These are phyloP conservation scores for Girardia tigrina DNA, from an alignment of 2,888 invertebrate genomes.

Conservation along the genomic window DNA sequence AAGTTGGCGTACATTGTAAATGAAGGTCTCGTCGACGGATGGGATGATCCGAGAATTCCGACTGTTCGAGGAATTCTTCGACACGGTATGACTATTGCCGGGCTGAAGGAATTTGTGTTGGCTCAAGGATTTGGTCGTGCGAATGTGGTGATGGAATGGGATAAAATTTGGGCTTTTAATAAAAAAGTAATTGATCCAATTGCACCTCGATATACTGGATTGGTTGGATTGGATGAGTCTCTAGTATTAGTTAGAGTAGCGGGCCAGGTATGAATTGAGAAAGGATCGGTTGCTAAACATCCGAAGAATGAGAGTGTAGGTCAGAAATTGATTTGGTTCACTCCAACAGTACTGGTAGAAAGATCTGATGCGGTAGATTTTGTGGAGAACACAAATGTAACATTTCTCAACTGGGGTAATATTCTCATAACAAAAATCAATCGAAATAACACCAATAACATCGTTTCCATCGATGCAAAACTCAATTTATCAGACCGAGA, in stretches of 20 bases:
- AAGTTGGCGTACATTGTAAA: constrained; percentile 96
- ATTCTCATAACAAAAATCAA: constrained; percentile 68
- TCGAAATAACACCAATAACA: constrained; percentile 53
- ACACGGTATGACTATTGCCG: constrained; percentile 91
- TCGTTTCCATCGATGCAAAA: constrained; percentile 61
- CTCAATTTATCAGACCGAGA: constrained; percentile 77
- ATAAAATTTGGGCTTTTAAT: constrained; percentile 98
- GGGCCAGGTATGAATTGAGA: constrained; percentile 53
- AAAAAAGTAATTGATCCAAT: constrained; percentile 95
- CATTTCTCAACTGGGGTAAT: constrained; percentile 97
- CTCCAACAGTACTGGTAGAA: constrained; percentile 69
- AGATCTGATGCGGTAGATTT: constrained; percentile 69
- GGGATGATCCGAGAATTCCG: constrained; percentile 97
- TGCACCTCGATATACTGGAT: constrained; percentile 76
- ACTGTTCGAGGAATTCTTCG: constrained; percentile 89
- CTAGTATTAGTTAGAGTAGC: constrained; percentile 58
- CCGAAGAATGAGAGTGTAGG: constrained; percentile 55
- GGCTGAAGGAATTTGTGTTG: constrained; percentile 82
- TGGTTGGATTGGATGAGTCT: constrained; percentile 55
- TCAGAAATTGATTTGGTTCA: constrained; percentile 60
- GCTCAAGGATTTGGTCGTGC: constrained; percentile 52
- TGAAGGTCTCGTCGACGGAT: constrained; percentile 81
- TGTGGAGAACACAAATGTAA: constrained; percentile 76
- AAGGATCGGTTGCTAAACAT: neutral
- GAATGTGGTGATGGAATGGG: constrained; percentile 98